Evolutionary conservation across 2,113 vertebrate species (phyloP).

Genomic region (Orthochromis indermauri): DNA sequence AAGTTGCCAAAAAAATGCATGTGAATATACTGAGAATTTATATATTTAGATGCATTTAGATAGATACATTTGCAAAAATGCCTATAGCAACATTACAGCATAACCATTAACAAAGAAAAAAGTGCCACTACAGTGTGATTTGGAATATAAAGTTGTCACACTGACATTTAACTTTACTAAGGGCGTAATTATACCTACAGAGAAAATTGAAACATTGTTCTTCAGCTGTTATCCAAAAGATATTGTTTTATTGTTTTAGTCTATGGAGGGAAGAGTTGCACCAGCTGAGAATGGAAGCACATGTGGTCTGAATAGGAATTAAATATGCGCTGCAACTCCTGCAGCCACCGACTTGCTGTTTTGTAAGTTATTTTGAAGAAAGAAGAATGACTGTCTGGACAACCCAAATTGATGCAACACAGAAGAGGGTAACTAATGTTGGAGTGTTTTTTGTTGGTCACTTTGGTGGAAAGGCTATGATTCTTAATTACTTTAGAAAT

Average conservation of each 20-base stretch:
- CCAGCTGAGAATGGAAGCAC: neutral
- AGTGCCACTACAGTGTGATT: fast-evolving
- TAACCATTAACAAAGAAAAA: neutral
- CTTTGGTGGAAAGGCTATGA: neutral
- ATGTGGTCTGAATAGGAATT: neutral
- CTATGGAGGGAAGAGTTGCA: neutral
- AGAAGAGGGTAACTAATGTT: neutral
- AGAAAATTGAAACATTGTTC: neutral
- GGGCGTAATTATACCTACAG: neutral
- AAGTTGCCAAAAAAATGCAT: neutral
- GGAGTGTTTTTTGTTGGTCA: neutral
- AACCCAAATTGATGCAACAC: neutral
- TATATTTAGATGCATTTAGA: neutral
- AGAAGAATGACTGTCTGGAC: neutral
- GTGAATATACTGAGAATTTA: neutral
- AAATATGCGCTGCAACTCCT: neutral
- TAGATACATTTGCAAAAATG: neutral
- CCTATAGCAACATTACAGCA: neutral
- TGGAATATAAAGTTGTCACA: neutral
- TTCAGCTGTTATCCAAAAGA: neutral
- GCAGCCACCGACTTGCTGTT: neutral
- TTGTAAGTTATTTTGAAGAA: neutral
- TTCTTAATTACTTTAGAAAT: neutral
- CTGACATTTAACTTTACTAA: neutral
- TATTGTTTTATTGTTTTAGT: neutral